A percentile compares a stretch with the other conserved stretches of the same genome.
Evolutionary conservation across 2,888 invertebrate species (phyloP).

Genomic region (Andricus quercusramuli): DNA sequence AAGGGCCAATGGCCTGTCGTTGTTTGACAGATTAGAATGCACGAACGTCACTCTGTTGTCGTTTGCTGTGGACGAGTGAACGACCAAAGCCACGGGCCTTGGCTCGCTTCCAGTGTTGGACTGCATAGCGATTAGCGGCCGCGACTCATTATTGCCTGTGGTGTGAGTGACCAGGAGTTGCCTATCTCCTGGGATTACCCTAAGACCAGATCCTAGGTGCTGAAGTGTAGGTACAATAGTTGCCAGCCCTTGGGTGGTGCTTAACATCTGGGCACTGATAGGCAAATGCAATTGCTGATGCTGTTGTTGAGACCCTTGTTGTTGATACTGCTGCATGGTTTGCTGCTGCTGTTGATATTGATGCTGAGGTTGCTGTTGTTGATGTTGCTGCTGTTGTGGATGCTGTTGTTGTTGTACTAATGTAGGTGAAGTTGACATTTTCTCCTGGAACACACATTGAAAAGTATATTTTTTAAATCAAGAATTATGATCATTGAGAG

Average conservation of each 20-base stretch:
- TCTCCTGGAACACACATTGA: slow-evolving; percentile 63
- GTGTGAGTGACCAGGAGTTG: slow-evolving; percentile 74
- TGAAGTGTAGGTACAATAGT: slow-evolving; percentile 76
- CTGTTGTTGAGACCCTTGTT: slow-evolving; percentile 54
- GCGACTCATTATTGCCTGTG: slow-evolving; percentile 69
- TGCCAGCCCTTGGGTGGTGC: slow-evolving; percentile 74
- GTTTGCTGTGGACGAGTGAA: slow-evolving; percentile 75
- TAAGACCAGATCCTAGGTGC: slow-evolving; percentile 72
- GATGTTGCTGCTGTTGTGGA: slow-evolving; percentile 46
- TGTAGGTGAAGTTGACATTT: slow-evolving; percentile 65
- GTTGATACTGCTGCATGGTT: slow-evolving; percentile 50
- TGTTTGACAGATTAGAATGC: slow-evolving; percentile 75
- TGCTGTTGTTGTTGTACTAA: slow-evolving; percentile 60
- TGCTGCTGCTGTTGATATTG: slow-evolving; percentile 58
- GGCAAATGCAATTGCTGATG: slow-evolving; percentile 75
- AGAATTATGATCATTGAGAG: neutral
- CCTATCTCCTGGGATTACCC: slow-evolving; percentile 75
- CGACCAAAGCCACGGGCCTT: slow-evolving; percentile 76
- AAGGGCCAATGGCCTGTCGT: slow-evolving; percentile 75
- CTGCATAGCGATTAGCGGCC: slow-evolving; percentile 74
- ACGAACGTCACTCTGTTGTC: slow-evolving; percentile 76
- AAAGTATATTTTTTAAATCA: slow-evolving; percentile 43
- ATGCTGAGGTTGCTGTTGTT: slow-evolving; percentile 54
- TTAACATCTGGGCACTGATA: slow-evolving; percentile 75
- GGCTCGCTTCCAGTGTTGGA: slow-evolving; percentile 74